Evolutionary conservation across 2,113 vertebrate species (phyloP), one percentile per base, ranked within the genome.

Genomic region (Neoarius graeffei): DNA sequence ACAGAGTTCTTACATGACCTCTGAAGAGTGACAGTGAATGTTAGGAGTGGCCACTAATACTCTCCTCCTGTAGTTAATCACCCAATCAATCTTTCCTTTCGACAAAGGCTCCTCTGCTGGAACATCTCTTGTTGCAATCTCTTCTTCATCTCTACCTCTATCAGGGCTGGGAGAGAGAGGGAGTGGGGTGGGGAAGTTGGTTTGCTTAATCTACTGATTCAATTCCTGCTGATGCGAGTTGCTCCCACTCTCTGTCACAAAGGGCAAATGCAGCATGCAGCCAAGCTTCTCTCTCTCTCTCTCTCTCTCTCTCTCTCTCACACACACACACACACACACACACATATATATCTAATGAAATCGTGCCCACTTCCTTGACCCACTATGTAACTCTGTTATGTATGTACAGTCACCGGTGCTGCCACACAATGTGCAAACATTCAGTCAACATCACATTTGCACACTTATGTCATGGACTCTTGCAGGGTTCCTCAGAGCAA

Each of bases 181-280:
- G 66, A 25, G 59, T 71, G 83, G 35, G 25, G 81, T 83, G 69
- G 71, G 77, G 66, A 14, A 83, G 92, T 59, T 81, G 88, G 93
- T 90, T 91, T 93, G 54, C 94, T 94, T 95, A 95, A 95, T 95
- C 94, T 95, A 95, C 94, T 94, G 92, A 94, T 95, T 95, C 93
- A 94, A 93, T 95, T 94, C 93, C 92, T 94, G 94, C 94, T 92
- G 93, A 94, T 94, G 94, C 92, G 90, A 89, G 91, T 94, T 93
- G 91, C 91, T 94, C 94, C 89, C 69, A 91, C 91, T 91, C 92
- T 95, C 94, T 91, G 94, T 95, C 92, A 94, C 91, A 91, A 93
- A 95, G 91, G 92, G 93, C 94, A 95, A 95, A 94, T 94, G 94
- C 91, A 94, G 93, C 94, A 92, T 93, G 92, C 88, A 92, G 93